Evolutionary conservation across 53 echinoderm and acorn worm genomes (phyloP), one percentile per base, ranked within the genome.

Genomic region (Paracentrotus lividus): DNA sequence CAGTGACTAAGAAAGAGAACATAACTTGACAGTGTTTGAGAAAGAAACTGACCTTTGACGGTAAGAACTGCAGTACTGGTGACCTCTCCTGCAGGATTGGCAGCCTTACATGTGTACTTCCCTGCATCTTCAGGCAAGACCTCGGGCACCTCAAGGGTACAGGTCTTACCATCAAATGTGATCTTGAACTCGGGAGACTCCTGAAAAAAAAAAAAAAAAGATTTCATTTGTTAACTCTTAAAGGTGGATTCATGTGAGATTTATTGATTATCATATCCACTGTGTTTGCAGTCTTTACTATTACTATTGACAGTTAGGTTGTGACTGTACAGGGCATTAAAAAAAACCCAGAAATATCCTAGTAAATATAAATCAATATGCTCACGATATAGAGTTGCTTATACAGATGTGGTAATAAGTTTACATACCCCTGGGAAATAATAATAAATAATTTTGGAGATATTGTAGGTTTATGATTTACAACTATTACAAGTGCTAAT

Each of bases 141-240:
- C 57, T 99, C 99, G 16, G 86, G 91, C 27, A 99, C 95, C 60
- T 90, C 95, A 90, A 99, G 93, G 36, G 90, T 88, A 34, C 94
- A 93, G 20, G 85, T 91, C 58, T 96, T 93, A 29, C 95, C 97
- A 91, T 96, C 97, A 88, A 99, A 97, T 32, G 93, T 94, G 27
- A 97, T 94, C 57, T 95, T 95, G 94, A 99, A 93, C 88, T 99
- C 97, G 16, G 97, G 96, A 40, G 99, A 96, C 26, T 95, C 95
- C 97, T 97, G 76, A 8, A 93, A 95, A 67, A 90, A 81, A 72
- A 5, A 38, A 93, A 95, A 67, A 90, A 81, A 72, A 5, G 20
- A 20, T 36, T 69, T 6, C 14, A 69, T 15, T 69, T 69, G 20
- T 38, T 72, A 38, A 36, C 16, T 15, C 36, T 72, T 1, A 72